Conservation (phyloP, 2,113 vertebrate genomes). For the Cranoglanis bouderius region DNA sequence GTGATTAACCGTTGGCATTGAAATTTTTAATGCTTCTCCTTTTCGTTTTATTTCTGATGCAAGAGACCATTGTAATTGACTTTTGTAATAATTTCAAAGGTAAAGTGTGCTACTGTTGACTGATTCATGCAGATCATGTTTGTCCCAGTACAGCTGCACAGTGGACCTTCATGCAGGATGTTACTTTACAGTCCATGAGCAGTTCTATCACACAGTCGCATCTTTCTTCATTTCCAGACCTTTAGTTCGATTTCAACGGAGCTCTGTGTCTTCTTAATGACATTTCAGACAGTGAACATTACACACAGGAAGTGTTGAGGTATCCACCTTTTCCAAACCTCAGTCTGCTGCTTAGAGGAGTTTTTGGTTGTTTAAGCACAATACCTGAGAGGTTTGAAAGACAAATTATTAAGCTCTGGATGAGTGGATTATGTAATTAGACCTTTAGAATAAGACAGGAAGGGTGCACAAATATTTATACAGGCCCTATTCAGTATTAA, state of each 20-base stretch:
- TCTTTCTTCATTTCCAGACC: not conserved
- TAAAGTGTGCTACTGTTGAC: not conserved
- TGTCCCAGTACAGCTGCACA: not conserved
- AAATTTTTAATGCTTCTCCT: not conserved
- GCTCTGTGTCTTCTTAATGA: not conserved
- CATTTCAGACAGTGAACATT: not conserved
- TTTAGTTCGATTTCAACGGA: not conserved
- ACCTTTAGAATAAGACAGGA: too few species aligned
- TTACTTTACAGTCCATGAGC: not conserved
- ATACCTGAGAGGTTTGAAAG: not conserved
- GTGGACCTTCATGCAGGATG: not conserved
- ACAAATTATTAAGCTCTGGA: not conserved
- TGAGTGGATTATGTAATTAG: not conserved
- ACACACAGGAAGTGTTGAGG: not conserved
- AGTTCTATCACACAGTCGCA: not conserved
- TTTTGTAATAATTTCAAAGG: not conserved
- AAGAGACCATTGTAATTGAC: not conserved
- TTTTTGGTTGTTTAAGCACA: not conserved
- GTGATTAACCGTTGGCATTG: not conserved
- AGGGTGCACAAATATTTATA: not conserved
- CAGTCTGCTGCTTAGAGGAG: too few species aligned
- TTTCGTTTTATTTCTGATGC: not conserved
- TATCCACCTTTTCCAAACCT: too few species aligned
- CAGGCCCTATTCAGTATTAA: not conserved
- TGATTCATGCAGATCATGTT: not conserved